A percentile compares a stretch with the other conserved stretches of the same genome.
Evolutionary conservation across 2,113 vertebrate genomes (phyloP).

Genomic region (Nesogale talazaci): DNA sequence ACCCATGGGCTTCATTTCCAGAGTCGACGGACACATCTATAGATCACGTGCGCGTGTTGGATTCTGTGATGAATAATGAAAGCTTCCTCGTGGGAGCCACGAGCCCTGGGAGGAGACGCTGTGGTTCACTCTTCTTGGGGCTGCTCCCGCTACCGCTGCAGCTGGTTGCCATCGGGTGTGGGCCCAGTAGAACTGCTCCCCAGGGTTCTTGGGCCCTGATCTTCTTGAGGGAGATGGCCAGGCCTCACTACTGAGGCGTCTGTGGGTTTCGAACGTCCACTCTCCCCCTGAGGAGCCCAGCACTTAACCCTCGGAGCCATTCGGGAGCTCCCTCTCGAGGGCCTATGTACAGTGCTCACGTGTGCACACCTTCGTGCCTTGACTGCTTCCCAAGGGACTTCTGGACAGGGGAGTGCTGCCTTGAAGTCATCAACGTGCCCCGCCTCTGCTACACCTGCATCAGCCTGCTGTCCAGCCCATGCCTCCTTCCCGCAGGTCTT

Average conservation of each 20-base stretch:
- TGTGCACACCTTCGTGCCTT: background rate
- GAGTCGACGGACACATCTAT: background rate
- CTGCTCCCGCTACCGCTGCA: background rate
- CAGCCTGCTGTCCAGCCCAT: too few relatives aligned
- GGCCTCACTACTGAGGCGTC: background rate
- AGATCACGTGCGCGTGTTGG: background rate
- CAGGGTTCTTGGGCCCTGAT: background rate
- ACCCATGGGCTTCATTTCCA: background rate
- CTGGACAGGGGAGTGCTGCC: too few relatives aligned
- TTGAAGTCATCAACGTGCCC: too few relatives aligned
- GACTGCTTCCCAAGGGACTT: too few relatives aligned
- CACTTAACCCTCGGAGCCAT: background rate
- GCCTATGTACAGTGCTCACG: too few relatives aligned
- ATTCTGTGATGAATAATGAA: constrained; percentile 5
- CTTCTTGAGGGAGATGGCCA: background rate
- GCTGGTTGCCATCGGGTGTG: background rate
- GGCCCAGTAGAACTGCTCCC: background rate
- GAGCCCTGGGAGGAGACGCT: background rate
- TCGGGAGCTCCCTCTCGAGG: background rate
- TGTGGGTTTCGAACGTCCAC: background rate
- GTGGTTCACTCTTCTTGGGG: constrained; percentile 1
- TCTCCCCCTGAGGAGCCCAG: background rate
- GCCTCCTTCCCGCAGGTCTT: too few relatives aligned
- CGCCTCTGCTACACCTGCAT: too few relatives aligned
- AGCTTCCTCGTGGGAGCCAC: background rate